phyloP scores from a whole-genome alignment of 1,140 invertebrate genomes.

The Drosophila oshimai region DNA sequence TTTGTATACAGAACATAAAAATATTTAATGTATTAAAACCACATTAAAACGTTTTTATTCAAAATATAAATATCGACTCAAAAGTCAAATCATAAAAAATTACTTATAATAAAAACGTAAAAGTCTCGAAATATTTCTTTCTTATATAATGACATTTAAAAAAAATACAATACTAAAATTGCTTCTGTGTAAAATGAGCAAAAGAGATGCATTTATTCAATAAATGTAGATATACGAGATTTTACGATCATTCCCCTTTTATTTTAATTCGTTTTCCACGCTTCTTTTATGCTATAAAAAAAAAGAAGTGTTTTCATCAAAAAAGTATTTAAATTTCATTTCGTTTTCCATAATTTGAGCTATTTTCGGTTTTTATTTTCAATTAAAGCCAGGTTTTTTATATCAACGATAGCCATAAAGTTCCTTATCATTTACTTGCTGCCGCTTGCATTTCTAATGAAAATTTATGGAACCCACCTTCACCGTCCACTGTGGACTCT shows the following conservation, averaged over 20 bases:
- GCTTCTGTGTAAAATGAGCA: neutral
- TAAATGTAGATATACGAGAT: slow-evolving; percentile 22
- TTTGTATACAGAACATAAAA: no score
- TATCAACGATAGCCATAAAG: slow-evolving; percentile 28
- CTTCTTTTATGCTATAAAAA: neutral
- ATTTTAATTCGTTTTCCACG: neutral
- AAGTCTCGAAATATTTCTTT: no score
- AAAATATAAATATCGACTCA: no score
- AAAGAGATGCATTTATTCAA: neutral
- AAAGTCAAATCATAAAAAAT: no score
- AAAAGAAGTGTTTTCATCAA: slow-evolving; percentile 27
- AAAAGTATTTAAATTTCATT: slow-evolving; percentile 60
- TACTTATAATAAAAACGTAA: no score
- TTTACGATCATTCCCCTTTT: slow-evolving; percentile 5
- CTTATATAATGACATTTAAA: no score
- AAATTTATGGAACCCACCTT: slow-evolving; percentile 37
- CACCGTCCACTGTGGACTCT: neutral
- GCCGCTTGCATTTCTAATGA: slow-evolving; percentile 32
- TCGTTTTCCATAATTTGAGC: slow-evolving; percentile 47
- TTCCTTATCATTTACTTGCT: slow-evolving; percentile 26
- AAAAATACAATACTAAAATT: no score
- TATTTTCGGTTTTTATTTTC: slow-evolving; percentile 45
- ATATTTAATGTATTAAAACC: no score
- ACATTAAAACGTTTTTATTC: no score
- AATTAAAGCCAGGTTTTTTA: slow-evolving; percentile 38